These are phyloP conservation scores for Kryptolebias ocellatus DNA, from an alignment of 2,797 vertebrate genomes.

Conservation along the genomic window DNA sequence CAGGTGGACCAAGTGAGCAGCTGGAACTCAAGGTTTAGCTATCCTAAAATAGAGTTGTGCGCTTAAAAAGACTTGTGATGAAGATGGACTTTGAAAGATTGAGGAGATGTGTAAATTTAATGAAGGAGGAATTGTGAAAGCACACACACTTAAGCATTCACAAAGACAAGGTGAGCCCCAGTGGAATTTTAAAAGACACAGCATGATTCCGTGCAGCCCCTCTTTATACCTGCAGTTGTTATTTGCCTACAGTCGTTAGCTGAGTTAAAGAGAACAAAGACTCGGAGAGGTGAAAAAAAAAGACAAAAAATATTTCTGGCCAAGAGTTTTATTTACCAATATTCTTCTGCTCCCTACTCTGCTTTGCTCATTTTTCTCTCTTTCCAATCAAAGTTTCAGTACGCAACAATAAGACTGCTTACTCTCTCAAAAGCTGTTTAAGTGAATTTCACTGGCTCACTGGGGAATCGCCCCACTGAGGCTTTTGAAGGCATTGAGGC, in stretches of 20 bases:
- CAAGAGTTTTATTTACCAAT: constrained; percentile 77
- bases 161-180: background rate
- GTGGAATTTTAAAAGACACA: constrained; percentile 40
- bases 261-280: constrained; percentile 49
- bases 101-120: constrained; percentile 56
- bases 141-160: constrained; percentile 5
- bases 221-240: constrained; percentile 49
- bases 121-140: constrained; percentile 16
- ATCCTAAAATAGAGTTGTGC: constrained; percentile 37
- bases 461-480: constrained; percentile 80
- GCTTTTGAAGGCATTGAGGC: constrained; percentile 83
- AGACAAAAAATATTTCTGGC: constrained; percentile 56
- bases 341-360: constrained; percentile 46
- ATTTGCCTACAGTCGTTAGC: constrained; percentile 54
- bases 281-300: constrained; percentile 34
- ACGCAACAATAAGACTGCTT: constrained; percentile 83
- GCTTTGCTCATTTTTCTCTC: constrained; percentile 57
- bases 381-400: constrained; percentile 81
- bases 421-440: constrained; percentile 84
- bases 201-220: constrained; percentile 21
- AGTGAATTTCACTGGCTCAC: constrained; percentile 83
- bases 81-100: constrained; percentile 61
- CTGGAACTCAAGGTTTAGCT: constrained; percentile 45
- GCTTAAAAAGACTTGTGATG: constrained; percentile 45
- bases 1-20: constrained; percentile 29